Percentiles rank a stretch among this genome's conserved stretches.
These are phyloP conservation scores for Oegoconia quadripuncta DNA, from an alignment of 2,888 invertebrate genomes.

Conservation along the genomic window DNA sequence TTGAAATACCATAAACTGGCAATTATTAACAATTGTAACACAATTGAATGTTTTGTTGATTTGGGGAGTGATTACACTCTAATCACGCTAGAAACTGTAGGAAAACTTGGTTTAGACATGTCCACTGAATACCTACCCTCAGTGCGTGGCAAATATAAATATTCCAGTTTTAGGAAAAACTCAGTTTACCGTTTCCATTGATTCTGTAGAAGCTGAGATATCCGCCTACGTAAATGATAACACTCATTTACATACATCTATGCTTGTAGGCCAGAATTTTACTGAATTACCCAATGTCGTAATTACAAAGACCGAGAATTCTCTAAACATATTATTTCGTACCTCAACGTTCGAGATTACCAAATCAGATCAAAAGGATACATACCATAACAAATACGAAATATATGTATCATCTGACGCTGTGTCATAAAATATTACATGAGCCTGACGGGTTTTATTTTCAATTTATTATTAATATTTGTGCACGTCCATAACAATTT, in stretches of 20 bases:
- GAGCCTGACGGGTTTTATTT: too few relatives aligned
- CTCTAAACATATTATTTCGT: constrained; percentile 1
- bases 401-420: neutral
- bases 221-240: constrained; percentile 1
- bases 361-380: neutral
- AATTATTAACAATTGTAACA: constrained; percentile 1
- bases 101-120: neutral
- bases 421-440: too few relatives aligned
- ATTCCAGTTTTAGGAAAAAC: neutral
- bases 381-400: neutral
- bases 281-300: constrained; percentile 5
- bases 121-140: neutral
- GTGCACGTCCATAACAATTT: too few relatives aligned
- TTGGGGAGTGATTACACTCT: constrained; percentile 8
- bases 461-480: too few relatives aligned
- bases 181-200: neutral
- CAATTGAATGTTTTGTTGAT: constrained; percentile 5
- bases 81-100: neutral
- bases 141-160: neutral
- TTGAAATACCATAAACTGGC: constrained; percentile 8
- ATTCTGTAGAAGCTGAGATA: constrained; percentile 3
- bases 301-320: constrained; percentile 4
- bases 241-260: neutral
- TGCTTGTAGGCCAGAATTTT: constrained; percentile 3
- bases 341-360: neutral